Evolutionary conservation across 1,140 invertebrate species (phyloP).

Genomic region (Dinoponera quadriceps): DNA sequence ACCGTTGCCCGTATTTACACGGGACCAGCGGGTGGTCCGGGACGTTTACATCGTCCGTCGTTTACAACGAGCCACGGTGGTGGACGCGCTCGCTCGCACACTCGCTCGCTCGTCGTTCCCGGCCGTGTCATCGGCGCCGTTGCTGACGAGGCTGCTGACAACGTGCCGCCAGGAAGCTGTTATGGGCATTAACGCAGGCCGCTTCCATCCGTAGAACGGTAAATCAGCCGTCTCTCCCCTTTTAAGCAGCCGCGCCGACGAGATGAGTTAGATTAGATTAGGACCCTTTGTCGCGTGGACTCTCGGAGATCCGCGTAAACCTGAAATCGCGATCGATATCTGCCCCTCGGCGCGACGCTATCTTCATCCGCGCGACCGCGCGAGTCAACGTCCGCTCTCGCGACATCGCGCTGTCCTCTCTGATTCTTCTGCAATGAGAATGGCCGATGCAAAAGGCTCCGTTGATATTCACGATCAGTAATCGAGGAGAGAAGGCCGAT

Average conservation of each 20-base stretch:
- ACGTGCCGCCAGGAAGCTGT: constrained; percentile 10
- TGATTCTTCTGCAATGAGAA: no score
- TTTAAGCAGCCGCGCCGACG: background rate
- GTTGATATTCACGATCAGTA: no score
- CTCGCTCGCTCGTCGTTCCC: constrained; percentile 16
- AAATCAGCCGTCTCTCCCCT: background rate
- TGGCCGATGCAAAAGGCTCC: no score
- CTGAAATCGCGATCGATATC: no score
- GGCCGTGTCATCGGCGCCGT: constrained; percentile 8
- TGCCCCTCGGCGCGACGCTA: no score
- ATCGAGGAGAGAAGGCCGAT: no score
- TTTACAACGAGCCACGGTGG: constrained; percentile 28
- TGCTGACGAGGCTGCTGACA: constrained; percentile 55
- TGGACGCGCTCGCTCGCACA: background rate
- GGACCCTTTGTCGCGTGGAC: background rate
- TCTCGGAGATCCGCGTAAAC: no score
- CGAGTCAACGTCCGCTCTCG: no score
- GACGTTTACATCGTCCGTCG: constrained; percentile 37
- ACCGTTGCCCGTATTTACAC: constrained; percentile 75
- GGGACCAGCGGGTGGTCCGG: constrained; percentile 65
- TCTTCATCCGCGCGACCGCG: no score
- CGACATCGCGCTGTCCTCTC: no score
- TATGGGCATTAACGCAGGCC: constrained; percentile 2
- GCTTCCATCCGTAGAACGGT: background rate
- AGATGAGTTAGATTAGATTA: background rate